Percentiles rank a stretch among this genome's conserved stretches.
These are phyloP conservation scores for Contarinia nasturtii DNA, from an alignment of 1,140 invertebrate species.

Conservation along the genomic window DNA sequence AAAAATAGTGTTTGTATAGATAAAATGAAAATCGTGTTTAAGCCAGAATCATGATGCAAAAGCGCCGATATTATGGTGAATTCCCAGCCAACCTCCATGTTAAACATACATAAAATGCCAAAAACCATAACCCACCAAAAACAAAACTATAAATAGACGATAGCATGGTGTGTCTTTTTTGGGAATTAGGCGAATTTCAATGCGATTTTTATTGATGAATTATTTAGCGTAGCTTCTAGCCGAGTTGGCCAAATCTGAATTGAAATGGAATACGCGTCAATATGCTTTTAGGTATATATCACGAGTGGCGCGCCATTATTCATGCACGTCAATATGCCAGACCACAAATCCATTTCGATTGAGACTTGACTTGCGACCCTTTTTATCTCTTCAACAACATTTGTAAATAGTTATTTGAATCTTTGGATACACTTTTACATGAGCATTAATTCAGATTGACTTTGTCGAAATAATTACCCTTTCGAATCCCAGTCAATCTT, in stretches of 20 bases:
- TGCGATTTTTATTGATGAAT: background rate
- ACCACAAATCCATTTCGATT: background rate
- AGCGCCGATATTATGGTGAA: background rate
- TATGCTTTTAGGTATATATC: background rate
- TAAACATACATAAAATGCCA: background rate
- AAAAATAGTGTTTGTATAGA: background rate
- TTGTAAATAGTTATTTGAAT: no score
- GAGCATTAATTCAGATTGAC: no score
- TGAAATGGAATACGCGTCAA: background rate
- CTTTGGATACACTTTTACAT: no score
- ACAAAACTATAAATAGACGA: background rate
- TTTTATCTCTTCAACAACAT: no score
- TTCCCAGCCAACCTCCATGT: background rate
- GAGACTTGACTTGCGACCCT: no score
- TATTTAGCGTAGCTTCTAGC: background rate
- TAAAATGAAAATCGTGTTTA: no score
- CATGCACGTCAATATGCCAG: background rate
- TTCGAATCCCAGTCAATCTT: no score
- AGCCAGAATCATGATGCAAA: no score
- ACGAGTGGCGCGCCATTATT: background rate
- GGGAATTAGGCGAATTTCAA: background rate
- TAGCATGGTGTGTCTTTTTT: background rate
- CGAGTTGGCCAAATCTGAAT: background rate
- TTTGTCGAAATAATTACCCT: no score
- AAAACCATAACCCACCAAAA: background rate